These are phyloP conservation scores for Picus viridis DNA, from an alignment of 2,797 vertebrate species.

Conservation along the genomic window DNA sequence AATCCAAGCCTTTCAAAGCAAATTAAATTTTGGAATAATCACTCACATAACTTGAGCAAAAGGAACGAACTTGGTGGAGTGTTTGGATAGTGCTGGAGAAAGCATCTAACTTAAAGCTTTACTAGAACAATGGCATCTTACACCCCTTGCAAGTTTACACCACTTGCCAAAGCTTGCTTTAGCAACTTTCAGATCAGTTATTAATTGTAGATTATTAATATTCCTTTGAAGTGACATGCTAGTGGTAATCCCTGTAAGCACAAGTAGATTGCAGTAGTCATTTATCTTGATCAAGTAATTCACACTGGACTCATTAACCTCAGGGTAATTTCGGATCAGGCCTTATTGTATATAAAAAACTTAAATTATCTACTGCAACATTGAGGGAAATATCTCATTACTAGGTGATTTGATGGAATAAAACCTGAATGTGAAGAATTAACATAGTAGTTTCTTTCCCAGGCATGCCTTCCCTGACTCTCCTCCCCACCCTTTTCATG, in stretches of 20 bases:
- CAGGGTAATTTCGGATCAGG: neutral
- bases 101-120: neutral
- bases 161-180: neutral
- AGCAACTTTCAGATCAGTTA: neutral
- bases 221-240: neutral
- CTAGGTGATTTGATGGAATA: neutral
- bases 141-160: neutral
- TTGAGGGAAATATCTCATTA: neutral
- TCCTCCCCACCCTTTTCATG: neutral
- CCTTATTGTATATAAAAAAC: neutral
- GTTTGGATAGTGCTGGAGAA: neutral
- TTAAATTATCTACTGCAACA: neutral
- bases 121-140: neutral
- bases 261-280: neutral
- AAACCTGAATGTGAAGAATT: neutral
- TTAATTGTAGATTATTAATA: neutral
- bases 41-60: neutral
- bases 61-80: neutral
- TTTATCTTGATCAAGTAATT: constrained; percentile 39
- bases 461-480: neutral
- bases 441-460: neutral
- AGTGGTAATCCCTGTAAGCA: neutral
- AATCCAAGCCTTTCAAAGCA: neutral
- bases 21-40: neutral
- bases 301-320: neutral